Conservation (phyloP, 2,888 invertebrate species). For the Euproctis similis region DNA sequence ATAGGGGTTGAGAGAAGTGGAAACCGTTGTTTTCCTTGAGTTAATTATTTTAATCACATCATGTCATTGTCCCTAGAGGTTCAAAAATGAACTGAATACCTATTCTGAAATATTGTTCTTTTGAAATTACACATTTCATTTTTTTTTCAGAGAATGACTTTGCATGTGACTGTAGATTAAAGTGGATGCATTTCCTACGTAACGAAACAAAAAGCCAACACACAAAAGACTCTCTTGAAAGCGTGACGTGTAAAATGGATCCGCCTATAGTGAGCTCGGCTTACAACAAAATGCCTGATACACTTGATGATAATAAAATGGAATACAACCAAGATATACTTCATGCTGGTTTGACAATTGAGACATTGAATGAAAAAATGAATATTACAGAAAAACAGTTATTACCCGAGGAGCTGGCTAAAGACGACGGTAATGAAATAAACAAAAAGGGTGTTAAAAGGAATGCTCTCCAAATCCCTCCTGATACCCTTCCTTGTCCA, state of each 20-base stretch:
- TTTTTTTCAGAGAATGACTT: slow-evolving; percentile 85
- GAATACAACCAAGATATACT: slow-evolving; percentile 55
- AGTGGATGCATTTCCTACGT: slow-evolving; percentile 85
- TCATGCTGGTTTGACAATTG: slow-evolving; percentile 52
- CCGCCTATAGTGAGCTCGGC: slow-evolving; percentile 63
- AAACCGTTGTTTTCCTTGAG: slow-evolving; percentile 37
- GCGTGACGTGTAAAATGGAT: slow-evolving; percentile 82
- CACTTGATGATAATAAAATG: slow-evolving; percentile 41
- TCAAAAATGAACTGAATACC: too few relatives aligned
- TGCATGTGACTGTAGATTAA: slow-evolving; percentile 87
- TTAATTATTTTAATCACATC: too few relatives aligned
- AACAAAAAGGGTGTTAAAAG: slow-evolving; percentile 53
- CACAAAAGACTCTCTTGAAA: slow-evolving; percentile 81
- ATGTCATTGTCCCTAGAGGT: too few relatives aligned
- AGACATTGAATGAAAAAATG: slow-evolving; percentile 48
- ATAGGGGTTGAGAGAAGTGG: slow-evolving; percentile 29
- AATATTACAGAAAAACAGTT: slow-evolving; percentile 49
- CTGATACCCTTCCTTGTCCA: slow-evolving; percentile 61
- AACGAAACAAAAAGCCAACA: slow-evolving; percentile 84
- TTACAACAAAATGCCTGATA: slow-evolving; percentile 59
- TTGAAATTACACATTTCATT: slow-evolving; percentile 14
- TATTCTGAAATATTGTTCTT: not conserved
- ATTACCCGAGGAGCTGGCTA: slow-evolving; percentile 27
- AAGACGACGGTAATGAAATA: slow-evolving; percentile 35
- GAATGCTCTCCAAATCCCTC: slow-evolving; percentile 54